Evolutionary conservation across 2,888 invertebrate genomes (phyloP).

Genomic region (Andrena dorsata): DNA sequence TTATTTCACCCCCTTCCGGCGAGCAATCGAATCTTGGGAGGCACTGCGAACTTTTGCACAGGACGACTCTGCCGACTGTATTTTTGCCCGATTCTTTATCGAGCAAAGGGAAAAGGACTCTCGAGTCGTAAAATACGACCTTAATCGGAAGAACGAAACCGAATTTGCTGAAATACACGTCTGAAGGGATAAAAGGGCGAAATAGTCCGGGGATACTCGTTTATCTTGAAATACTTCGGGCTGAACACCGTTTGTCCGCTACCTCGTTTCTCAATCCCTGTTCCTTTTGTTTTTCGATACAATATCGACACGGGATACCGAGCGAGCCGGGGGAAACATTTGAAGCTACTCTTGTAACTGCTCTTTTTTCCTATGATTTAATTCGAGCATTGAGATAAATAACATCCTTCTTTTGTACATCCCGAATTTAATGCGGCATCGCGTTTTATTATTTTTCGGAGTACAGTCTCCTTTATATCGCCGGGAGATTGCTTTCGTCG

Average conservation of each 20-base stretch:
- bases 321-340: not conserved
- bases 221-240: constrained; percentile 56
- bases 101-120: not conserved
- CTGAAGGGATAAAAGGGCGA: constrained; percentile 31
- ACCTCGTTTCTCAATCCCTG: constrained; percentile 48
- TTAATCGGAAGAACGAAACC: constrained; percentile 48
- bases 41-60: not conserved
- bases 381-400: not conserved
- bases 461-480: not conserved
- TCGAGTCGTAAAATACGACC: constrained; percentile 16
- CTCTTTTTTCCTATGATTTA: not conserved
- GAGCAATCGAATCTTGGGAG: not conserved
- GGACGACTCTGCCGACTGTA: not conserved
- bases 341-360: not conserved
- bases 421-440: not conserved
- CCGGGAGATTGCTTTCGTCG: constrained; percentile 7
- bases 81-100: not conserved
- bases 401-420: not conserved
- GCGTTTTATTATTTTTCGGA: not conserved
- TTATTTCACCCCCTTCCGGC: no score
- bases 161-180: constrained; percentile 45
- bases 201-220: constrained; percentile 41
- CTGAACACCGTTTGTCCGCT: constrained; percentile 48
- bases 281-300: constrained; percentile 29
- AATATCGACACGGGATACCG: constrained; percentile 10